Evolutionary conservation across 2,113 vertebrate genomes (phyloP).

Genomic region (Chaenogobius annularis): DNA sequence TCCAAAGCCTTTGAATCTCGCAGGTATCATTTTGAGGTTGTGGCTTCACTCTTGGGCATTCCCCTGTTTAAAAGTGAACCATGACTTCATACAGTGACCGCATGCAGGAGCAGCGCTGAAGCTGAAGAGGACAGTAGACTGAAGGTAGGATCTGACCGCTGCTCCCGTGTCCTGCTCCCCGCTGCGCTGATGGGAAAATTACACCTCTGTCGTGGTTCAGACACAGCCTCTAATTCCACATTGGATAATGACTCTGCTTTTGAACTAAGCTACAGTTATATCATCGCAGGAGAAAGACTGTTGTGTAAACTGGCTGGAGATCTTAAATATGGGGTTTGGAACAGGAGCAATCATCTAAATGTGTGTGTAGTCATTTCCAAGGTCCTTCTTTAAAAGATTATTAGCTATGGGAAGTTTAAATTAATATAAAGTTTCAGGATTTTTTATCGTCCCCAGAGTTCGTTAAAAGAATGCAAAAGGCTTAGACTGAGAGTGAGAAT

Average conservation of each 20-base stretch:
- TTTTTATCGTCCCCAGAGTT: no score
- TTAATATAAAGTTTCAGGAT: no score
- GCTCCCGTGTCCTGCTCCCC: conserved; percentile 32
- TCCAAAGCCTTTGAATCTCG: background rate
- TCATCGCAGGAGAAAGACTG: conserved; percentile 5
- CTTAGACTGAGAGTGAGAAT: no score
- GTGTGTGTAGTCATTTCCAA: conserved; percentile 19
- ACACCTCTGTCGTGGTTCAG: conserved; percentile 66
- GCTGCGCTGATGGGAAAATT: conserved; percentile 63
- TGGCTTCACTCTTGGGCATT: background rate
- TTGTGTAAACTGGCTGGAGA: conserved; percentile 62
- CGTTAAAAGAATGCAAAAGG: no score
- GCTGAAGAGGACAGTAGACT: background rate
- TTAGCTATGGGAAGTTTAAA: background rate
- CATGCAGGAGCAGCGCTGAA: conserved; percentile 5
- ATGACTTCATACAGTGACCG: background rate
- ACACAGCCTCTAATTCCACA: conserved; percentile 63
- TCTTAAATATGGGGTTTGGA: conserved; percentile 54
- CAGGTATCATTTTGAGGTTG: background rate
- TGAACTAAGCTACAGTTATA: conserved; percentile 27
- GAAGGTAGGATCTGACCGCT: conserved; percentile 31
- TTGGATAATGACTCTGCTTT: conserved; percentile 65
- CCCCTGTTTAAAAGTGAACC: background rate
- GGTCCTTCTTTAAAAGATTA: background rate
- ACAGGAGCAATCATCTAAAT: conserved; percentile 38